Evolutionary conservation across 30 jellyfish, hydroid and myxozoan genomes (phyloP).

Genomic region (Turritopsis dohrnii): DNA sequence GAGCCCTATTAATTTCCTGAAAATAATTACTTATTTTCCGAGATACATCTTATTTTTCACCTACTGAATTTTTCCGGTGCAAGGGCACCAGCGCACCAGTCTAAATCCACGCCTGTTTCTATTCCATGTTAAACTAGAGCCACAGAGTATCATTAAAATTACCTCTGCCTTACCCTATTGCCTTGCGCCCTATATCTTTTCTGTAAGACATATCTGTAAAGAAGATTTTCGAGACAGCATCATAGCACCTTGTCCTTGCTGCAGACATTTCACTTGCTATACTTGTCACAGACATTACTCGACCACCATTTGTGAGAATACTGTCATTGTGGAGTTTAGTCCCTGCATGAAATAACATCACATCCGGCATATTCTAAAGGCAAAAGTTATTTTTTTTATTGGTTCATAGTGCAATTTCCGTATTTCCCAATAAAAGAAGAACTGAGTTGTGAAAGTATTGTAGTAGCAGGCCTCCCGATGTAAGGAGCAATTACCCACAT

Average conservation of each 20-base stretch:
- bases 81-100: too few relatives aligned
- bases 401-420: too few relatives aligned
- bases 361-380: slow-evolving; percentile 29
- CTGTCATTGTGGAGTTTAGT: slow-evolving; percentile 34
- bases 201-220: slow-evolving; percentile 66
- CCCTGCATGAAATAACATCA: slow-evolving; percentile 82
- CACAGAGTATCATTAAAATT: neutral
- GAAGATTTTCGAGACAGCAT: slow-evolving; percentile 44
- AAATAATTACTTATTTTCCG: too few relatives aligned
- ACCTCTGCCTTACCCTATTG: slow-evolving; percentile 31
- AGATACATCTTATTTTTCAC: too few relatives aligned
- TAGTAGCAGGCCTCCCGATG: too few relatives aligned
- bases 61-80: too few relatives aligned
- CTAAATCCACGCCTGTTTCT: too few relatives aligned
- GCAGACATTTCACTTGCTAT: slow-evolving; percentile 38
- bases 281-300: slow-evolving; percentile 82
- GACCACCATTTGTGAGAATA: slow-evolving; percentile 76
- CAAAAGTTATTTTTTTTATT: neutral
- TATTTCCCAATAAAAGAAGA: too few relatives aligned
- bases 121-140: too few relatives aligned
- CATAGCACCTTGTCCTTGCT: slow-evolving; percentile 59
- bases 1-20: too few relatives aligned
- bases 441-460: too few relatives aligned
- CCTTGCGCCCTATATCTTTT: slow-evolving; percentile 67
- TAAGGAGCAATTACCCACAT: too few relatives aligned